phyloP scores from a whole-genome alignment of 1,140 invertebrate genomes.

The Theocolax elegans region DNA sequence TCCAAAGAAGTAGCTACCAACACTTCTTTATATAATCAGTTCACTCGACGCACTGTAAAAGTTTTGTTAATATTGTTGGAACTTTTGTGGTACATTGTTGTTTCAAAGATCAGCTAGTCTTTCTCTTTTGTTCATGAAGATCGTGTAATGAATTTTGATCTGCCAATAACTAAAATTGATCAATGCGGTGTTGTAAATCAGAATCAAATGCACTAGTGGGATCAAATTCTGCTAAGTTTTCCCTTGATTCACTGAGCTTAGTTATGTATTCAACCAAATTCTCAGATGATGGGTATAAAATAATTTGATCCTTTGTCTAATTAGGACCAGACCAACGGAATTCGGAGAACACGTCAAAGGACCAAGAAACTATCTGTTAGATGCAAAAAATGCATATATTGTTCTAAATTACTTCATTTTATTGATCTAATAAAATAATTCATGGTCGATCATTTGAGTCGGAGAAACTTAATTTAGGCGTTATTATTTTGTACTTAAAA shows the following conservation, averaged over 20 bases:
- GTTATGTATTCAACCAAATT: conserved; percentile 75
- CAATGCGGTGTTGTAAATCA: conserved; percentile 58
- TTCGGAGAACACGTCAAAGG: no score
- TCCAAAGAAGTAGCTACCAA: conserved; percentile 83
- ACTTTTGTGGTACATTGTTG: conserved; percentile 73
- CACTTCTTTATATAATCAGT: conserved; percentile 78
- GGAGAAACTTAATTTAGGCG: no score
- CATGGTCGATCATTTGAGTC: no score
- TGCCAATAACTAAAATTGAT: conserved; percentile 68
- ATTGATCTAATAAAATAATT: no score
- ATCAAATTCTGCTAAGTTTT: conserved; percentile 57
- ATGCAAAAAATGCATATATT: conserved; percentile 87
- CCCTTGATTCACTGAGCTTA: conserved; percentile 57
- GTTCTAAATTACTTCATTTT: conserved; percentile 84
- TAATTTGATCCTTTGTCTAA: conserved; percentile 75
- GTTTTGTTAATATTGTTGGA: conserved; percentile 82
- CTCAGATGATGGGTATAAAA: conserved; percentile 79
- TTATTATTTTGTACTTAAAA: no score
- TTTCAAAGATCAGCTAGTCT: conserved; percentile 86
- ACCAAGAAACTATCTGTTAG: no score
- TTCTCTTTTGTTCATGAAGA: conserved; percentile 90
- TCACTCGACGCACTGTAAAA: conserved; percentile 91
- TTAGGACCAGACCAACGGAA: conserved; percentile 84
- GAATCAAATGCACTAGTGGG: conserved; percentile 52
- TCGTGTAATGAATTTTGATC: conserved; percentile 85